Evolutionary conservation across 2,888 invertebrate genomes (phyloP), one percentile per base, ranked within the genome.

Genomic region (Noctua comes): DNA sequence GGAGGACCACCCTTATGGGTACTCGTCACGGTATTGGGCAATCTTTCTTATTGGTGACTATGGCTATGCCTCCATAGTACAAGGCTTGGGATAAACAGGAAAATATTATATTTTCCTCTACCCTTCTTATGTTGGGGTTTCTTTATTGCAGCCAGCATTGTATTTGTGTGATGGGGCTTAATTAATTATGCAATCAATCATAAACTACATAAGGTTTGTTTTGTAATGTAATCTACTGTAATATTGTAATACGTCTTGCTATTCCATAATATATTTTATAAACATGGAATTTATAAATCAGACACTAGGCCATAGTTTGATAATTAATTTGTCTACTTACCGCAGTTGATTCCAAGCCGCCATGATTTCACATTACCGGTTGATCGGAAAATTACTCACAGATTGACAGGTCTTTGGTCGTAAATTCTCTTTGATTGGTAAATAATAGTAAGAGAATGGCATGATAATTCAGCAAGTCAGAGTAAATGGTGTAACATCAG

Each of bases 1-100:
- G 71, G 46, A 78, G 43, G 66, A 71, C 36, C 40, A 64, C 43
- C 36, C 57, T 48, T 54, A 79, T 77, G 72, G 46, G 69, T 62
- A 51, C 65, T 86, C 65, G 79, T 82, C 86, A 87, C 79, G 76
- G 84, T 77, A 36, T 80, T 75, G 36, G 18, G 62, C 66, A 51
- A 77, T 76, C 62, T 73, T 10, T 75, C 70, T 59, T 76, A 73
- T 66, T 80, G 82, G 71, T 59, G 64, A 76, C 64, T 51, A 74
- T 71, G 68, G 62, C 75, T 65, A 43, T 66, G n/a, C 40, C 66
- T 66, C n/a, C 27, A 36, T 62, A 54, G 76, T 36, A 40, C 54
- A 54, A 43, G 31, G 69, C 43, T 51, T 54, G 65, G 77, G 79
- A 83, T 82, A 80, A 86, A 87, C 88, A 88, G 86, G 87, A 87